Evolutionary conservation across 2,888 invertebrate species (phyloP).

Genomic region (Dynastes hyllus): DNA sequence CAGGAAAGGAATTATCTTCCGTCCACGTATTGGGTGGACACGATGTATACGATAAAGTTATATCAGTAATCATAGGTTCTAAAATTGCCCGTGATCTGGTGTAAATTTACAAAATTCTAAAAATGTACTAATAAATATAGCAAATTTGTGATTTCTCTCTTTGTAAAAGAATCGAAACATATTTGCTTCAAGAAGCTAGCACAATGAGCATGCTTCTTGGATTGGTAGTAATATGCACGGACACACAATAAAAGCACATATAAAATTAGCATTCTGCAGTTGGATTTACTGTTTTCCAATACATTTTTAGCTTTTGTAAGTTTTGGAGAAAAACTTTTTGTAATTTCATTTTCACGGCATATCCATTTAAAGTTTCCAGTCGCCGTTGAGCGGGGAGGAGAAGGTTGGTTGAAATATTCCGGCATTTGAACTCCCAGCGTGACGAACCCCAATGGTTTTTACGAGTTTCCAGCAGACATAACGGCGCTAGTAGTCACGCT

Average conservation of each 20-base stretch:
- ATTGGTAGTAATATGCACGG: too few species aligned
- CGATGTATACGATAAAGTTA: too few species aligned
- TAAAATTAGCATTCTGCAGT: not conserved
- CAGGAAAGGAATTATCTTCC: too few species aligned
- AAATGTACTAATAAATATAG: too few species aligned
- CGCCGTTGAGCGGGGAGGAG: constrained; percentile 17
- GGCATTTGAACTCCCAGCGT: constrained; percentile 28
- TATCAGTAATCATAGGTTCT: too few species aligned
- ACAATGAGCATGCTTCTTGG: too few species aligned
- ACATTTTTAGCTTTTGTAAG: constrained; percentile 15
- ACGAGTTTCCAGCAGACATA: constrained; percentile 66
- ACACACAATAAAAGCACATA: not conserved
- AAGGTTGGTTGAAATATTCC: constrained; percentile 34
- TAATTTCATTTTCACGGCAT: constrained; percentile 41
- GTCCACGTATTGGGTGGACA: too few species aligned
- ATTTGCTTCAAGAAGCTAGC: too few species aligned
- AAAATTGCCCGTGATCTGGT: too few species aligned
- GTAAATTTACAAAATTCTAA: too few species aligned
- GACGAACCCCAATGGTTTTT: constrained; percentile 65
- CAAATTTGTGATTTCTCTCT: too few species aligned
- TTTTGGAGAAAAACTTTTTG: constrained; percentile 7
- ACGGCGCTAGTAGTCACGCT: constrained; percentile 62
- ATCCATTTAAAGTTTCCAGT: constrained; percentile 44
- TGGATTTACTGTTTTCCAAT: constrained; percentile 9
- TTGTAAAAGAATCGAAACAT: too few species aligned